Base-by-base conservation (phyloP, 2,888 invertebrate species). In the Drosophila phalerata region DNA sequence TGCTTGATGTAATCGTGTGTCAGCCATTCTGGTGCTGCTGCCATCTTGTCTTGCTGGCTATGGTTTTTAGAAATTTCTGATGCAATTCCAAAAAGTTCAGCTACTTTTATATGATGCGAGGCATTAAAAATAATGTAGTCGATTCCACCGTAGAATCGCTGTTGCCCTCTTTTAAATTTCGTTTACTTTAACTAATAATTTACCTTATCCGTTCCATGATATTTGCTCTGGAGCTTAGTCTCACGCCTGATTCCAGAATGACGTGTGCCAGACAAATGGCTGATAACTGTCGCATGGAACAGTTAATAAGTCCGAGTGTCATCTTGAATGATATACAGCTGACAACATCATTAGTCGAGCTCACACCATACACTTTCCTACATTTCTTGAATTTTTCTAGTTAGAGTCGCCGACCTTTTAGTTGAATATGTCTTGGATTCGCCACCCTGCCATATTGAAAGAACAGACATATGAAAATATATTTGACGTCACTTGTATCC, bases 11-110 rank as follows among this genome's bases (percentile, higher is more conserved):
- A 92, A 10, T 77, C 73, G 32, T 81, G 69, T 17, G 89, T 91
- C 30, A 92, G 69, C 92, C 92, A 92, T 32, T 88, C 84, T 0
- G 92, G 91, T 32, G 79, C 71, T 38, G 71, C 68, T 63, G 81
- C 73, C 71, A 81, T 74, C 19, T 56, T 79, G 48, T 52, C 57
- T 48, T 40, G 5, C 53, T 10, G 0, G 13, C 25, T n/a, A 28
- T 22, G 28, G 52, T 15, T 22, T 42, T 11, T 1, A 25, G 17
- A n/a, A 47, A 22, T 1, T 40, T 56, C 43, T 74, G 48, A n/a
- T 48, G 49, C 15, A 28, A 22, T 15, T n/a, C 9, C 5, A 22
- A 5, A 11, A 8, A 37, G 17, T 15, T 25, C 19, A 10, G 37
- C 22, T 8, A 28, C 75, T 79, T 79, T 48, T 77, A 77, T 74